phyloP scores from a whole-genome alignment of 2,888 invertebrate genomes.

The Hydriomena furcata region DNA sequence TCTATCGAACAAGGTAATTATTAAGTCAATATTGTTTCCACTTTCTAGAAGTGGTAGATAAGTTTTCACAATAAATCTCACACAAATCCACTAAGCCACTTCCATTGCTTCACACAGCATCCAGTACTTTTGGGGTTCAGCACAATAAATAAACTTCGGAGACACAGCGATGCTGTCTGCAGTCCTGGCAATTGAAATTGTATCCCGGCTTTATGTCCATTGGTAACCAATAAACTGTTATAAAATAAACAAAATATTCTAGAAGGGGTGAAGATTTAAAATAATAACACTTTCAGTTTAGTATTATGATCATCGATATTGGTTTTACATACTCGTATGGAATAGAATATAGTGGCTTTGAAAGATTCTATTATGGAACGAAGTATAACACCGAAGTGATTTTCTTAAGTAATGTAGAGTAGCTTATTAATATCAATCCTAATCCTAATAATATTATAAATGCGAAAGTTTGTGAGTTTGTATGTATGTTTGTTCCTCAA shows the following conservation, averaged over 20 bases:
- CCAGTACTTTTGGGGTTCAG: constrained; percentile 61
- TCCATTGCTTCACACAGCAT: constrained; percentile 46
- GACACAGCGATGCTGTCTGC: constrained; percentile 73
- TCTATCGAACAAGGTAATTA: too few relatives aligned
- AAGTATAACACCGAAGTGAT: too few relatives aligned
- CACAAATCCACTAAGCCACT: constrained; percentile 24
- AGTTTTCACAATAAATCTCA: not conserved
- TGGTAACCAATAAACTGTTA: constrained; percentile 68
- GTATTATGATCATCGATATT: constrained; percentile 35
- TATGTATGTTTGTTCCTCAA: too few relatives aligned
- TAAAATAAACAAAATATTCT: constrained; percentile 71
- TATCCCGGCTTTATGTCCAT: constrained; percentile 77
- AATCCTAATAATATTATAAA: too few relatives aligned
- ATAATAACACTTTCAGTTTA: constrained; percentile 58
- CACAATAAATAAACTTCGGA: constrained; percentile 77
- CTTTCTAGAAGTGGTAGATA: not conserved
- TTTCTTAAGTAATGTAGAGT: too few relatives aligned
- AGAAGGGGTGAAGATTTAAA: constrained; percentile 53
- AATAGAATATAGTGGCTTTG: constrained; percentile 14
- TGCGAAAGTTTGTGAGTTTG: too few relatives aligned
- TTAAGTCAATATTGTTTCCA: too few relatives aligned
- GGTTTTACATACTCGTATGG: constrained; percentile 22
- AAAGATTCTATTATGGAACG: constrained; percentile 6
- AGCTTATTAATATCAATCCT: too few relatives aligned
- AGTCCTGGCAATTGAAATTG: constrained; percentile 78